These are phyloP conservation scores for Tetrao urogallus DNA, from an alignment of 2,113 vertebrate genomes.

Conservation along the genomic window DNA sequence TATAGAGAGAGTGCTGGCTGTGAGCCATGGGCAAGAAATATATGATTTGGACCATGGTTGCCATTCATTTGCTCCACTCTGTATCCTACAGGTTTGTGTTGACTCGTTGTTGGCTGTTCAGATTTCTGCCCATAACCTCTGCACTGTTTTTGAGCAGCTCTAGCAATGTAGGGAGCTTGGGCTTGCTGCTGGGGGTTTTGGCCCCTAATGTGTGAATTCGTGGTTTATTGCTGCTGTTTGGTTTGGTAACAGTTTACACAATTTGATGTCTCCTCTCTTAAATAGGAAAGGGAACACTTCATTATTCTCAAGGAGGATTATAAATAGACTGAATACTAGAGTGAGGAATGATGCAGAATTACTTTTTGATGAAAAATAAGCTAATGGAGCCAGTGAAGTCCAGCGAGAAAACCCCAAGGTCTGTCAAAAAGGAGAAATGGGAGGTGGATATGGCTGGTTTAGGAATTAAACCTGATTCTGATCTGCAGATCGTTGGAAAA, in stretches of 20 bases:
- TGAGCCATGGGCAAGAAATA: fast-evolving
- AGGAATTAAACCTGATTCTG: neutral
- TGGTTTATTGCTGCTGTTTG: neutral
- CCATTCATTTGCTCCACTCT: neutral
- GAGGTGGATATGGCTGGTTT: neutral
- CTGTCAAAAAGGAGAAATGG: neutral
- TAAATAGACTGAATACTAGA: neutral
- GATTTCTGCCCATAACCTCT: neutral
- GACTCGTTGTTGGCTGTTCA: neutral
- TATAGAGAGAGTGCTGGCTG: neutral
- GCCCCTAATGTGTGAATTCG: neutral
- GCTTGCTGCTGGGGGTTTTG: neutral
- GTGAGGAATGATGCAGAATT: neutral
- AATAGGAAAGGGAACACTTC: neutral
- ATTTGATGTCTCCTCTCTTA: neutral
- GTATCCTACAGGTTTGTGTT: neutral
- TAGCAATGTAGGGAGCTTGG: neutral
- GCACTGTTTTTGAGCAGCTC: neutral
- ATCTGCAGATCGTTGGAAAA: neutral
- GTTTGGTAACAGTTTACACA: neutral
- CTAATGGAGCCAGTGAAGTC: neutral
- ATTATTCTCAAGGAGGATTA: neutral
- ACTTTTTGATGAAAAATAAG: neutral
- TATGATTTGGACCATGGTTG: neutral
- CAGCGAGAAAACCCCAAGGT: neutral